phyloP scores from a whole-genome alignment of 2,113 vertebrate genomes.

The Hippocampus comes region DNA sequence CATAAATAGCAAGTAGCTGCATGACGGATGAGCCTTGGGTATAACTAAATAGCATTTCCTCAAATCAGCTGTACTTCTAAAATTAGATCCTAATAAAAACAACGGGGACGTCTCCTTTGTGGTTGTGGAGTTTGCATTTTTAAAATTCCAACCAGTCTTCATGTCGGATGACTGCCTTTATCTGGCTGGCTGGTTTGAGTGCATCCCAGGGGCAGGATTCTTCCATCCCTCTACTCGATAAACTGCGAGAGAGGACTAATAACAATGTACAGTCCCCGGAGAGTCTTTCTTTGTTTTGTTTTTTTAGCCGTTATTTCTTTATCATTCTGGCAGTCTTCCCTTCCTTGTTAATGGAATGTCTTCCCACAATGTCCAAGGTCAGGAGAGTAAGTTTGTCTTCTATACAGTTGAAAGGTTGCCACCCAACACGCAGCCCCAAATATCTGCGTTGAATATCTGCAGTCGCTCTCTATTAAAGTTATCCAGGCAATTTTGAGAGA shows the following conservation, averaged over 20 bases:
- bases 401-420: not conserved
- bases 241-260: not conserved
- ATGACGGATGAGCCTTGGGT: too few species aligned
- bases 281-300: slow-evolving; percentile 12
- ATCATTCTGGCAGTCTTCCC: slow-evolving; percentile 1
- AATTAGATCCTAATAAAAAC: not conserved
- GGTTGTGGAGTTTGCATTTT: slow-evolving; percentile 41
- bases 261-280: slow-evolving; percentile 14
- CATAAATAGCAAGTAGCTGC: not conserved
- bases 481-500: slow-evolving; percentile 17
- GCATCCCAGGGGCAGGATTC: slow-evolving; percentile 35
- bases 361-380: not conserved
- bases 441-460: slow-evolving; percentile 12
- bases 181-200: slow-evolving; percentile 56
- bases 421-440: not conserved
- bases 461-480: slow-evolving; percentile 22
- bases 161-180: slow-evolving; percentile 35
- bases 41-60: too few species aligned
- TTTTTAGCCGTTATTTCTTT: slow-evolving; percentile 32
- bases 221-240: not conserved
- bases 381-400: not conserved
- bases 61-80: not conserved
- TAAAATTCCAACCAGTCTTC: slow-evolving; percentile 59
- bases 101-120: slow-evolving; percentile 39
- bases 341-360: slow-evolving; percentile 1